Conservation (phyloP, 2,113 vertebrate genomes). For the Ardeotis arabs region DNA sequence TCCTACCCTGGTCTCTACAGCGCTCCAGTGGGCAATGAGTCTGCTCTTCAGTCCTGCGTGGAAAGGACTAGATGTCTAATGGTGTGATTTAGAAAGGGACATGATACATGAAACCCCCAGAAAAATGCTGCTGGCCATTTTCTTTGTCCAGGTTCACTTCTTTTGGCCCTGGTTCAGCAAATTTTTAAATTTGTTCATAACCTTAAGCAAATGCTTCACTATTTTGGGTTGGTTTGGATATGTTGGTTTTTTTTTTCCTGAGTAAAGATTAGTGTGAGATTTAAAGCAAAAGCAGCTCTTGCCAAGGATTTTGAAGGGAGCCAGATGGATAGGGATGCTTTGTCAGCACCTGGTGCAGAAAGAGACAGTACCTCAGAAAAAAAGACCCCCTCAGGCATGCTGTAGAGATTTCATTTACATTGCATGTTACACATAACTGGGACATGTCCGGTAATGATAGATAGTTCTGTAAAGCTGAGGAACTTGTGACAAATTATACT, state of each 20-base stretch:
- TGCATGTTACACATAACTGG: too few relatives aligned
- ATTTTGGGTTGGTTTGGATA: not conserved
- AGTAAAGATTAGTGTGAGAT: not conserved
- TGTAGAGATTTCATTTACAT: not conserved
- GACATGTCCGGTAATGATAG: fast-evolving
- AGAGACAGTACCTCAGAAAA: not conserved
- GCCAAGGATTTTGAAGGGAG: not conserved
- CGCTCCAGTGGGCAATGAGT: not conserved
- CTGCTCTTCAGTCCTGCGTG: not conserved
- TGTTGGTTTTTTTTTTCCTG: not conserved
- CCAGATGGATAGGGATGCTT: not conserved
- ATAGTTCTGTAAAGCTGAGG: not conserved
- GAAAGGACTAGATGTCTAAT: not conserved
- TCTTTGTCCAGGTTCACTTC: not conserved
- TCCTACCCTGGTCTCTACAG: fast-evolving
- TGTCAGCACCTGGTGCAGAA: not conserved
- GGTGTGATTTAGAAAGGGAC: not conserved
- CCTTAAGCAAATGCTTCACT: not conserved
- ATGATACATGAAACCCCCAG: not conserved
- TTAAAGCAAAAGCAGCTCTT: not conserved
- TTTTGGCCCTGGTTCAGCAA: not conserved
- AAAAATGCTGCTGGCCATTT: not conserved
- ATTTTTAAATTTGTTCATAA: not conserved
- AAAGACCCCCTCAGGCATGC: not conserved
- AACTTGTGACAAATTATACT: fast-evolving